A percentile compares a stretch with the other conserved stretches of the same genome.
phyloP scores from a whole-genome alignment of 92 coral and sea anemone species.

The Zoanthus gigantus region DNA sequence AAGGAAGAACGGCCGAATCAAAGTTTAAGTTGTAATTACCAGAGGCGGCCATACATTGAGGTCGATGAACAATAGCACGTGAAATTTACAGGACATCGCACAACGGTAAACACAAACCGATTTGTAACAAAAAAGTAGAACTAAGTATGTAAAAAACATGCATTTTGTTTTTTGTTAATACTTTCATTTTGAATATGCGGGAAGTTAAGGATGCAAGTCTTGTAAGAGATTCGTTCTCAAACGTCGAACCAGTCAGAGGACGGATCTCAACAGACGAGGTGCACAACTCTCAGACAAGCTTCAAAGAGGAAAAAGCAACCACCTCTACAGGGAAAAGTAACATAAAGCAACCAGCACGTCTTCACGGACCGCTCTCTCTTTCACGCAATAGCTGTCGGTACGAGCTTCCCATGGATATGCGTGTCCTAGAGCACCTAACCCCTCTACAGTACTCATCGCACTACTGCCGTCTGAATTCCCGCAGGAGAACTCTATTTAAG shows the following conservation, averaged over 20 bases:
- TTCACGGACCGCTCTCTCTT: constrained; percentile 92
- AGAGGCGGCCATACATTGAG: no score
- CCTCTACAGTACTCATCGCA: constrained; percentile 84
- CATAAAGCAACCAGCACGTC: constrained; percentile 72
- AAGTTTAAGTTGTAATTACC: not conserved
- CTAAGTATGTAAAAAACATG: not conserved
- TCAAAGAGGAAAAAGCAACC: constrained; percentile 60
- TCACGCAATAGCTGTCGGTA: constrained; percentile 91
- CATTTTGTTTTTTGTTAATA: not conserved
- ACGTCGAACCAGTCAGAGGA: not conserved
- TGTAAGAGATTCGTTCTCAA: constrained; percentile 22
- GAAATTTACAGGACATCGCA: not conserved
- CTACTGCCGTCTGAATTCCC: constrained; percentile 86
- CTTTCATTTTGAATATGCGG: constrained; percentile 8
- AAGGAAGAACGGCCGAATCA: not conserved
- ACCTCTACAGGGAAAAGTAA: constrained; percentile 47
- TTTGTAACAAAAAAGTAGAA: not conserved
- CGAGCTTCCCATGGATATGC: constrained; percentile 97
- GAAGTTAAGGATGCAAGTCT: constrained; percentile 4
- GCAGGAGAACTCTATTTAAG: constrained; percentile 82
- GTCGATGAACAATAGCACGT: no score
- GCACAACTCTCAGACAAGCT: constrained; percentile 53
- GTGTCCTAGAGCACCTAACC: constrained; percentile 78
- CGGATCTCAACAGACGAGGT: constrained; percentile 56
- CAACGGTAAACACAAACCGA: not conserved